Evolutionary conservation across 1,140 invertebrate genomes (phyloP), one percentile per base, ranked within the genome.

Genomic region (Daktulosphaira vitifoliae): DNA sequence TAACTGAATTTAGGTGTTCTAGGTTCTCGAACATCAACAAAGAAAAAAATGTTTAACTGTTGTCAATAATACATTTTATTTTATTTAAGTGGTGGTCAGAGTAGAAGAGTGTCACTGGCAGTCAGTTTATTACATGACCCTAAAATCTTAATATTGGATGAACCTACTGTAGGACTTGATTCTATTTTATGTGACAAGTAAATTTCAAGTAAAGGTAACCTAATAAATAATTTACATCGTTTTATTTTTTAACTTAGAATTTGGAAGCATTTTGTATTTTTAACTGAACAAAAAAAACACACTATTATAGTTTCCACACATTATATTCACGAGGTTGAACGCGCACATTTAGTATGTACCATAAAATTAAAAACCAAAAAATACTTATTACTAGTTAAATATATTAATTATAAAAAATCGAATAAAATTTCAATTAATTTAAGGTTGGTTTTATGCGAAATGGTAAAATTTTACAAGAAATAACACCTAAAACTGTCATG

Each of bases 71-170:
- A 33, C 5, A 33, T 5, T 11, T 6, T 5, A 65, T 74, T 76
- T 46, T 75, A 6, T 78, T 78, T 82, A 71, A 92, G 92, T 77
- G 93, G 93, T 70, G 92, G 93, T 26, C 91, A 96, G 75, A 89
- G 93, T 72, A 80, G 92, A 42, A 81, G 92, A 67, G 90, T 95
- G 0, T 94, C 90, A 2, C 91, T 97, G 71, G 90, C 92, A 1
- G 87, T 92, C 22, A 92, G 92, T 2, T 77, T 96, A 9, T 86
- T 96, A 79, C 91, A 96, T 71, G 88, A 92, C 76, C 92, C 92
- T 0, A 87, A 93, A 75, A 79, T 96, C 22, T n/a, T 52, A 6
- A 52, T 52, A 52, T 76, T 96, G 48, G 93, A 96, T 74, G 92
- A 96, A 74, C 92, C 92, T 0, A 95, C 92, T 0, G 91, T 93